phyloP scores from a whole-genome alignment of 2,888 invertebrate genomes.

The Cataglyphis livida region DNA sequence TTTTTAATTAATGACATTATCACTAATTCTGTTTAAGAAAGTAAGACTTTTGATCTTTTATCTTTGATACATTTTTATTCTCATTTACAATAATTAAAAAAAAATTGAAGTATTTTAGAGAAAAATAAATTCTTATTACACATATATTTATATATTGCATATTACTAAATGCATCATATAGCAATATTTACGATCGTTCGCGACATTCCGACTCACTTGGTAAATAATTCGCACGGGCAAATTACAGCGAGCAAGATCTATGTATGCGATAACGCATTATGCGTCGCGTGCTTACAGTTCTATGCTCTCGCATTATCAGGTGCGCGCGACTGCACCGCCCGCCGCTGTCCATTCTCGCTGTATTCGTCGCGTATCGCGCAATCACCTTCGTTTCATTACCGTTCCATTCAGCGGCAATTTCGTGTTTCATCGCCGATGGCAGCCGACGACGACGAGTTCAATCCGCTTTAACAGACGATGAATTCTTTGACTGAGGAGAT shows the following conservation, averaged over 20 bases:
- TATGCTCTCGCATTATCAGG: constrained; percentile 61
- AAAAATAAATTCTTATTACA: neutral
- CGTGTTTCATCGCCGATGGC: constrained; percentile 72
- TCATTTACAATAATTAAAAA: neutral
- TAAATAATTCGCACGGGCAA: constrained; percentile 37
- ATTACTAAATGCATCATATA: neutral
- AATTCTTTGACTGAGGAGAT: constrained; percentile 41
- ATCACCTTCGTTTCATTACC: constrained; percentile 76
- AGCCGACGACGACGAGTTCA: constrained; percentile 59
- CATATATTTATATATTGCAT: neutral
- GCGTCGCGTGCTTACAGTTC: constrained; percentile 36
- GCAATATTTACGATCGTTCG: neutral
- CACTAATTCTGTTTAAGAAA: neutral
- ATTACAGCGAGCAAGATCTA: constrained; percentile 26
- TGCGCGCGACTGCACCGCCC: constrained; percentile 38
- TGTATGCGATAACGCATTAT: constrained; percentile 60
- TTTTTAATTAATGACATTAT: neutral
- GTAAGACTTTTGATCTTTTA: neutral
- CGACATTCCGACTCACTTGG: neutral
- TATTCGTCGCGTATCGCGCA: constrained; percentile 60
- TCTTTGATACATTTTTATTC: neutral
- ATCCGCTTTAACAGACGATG: constrained; percentile 63
- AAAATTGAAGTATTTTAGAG: neutral
- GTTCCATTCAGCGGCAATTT: constrained; percentile 75
- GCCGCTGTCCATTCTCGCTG: constrained; percentile 40